Evolutionary conservation across 2,797 vertebrate genomes (phyloP).

Genomic region (Clarias laeviceps): DNA sequence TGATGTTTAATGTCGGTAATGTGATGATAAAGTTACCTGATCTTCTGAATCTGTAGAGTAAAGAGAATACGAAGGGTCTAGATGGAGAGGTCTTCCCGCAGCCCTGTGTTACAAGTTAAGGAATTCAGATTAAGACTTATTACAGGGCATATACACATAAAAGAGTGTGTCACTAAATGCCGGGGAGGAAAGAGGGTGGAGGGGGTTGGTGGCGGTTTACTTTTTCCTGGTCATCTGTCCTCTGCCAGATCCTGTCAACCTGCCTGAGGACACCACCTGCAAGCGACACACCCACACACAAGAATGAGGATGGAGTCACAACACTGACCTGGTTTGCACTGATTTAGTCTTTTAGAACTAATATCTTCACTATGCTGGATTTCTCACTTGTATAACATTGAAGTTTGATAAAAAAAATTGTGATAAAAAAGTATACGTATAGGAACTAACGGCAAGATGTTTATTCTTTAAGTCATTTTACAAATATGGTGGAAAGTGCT

Average conservation of each 20-base stretch:
- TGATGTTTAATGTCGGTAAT: not conserved
- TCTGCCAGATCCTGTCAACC: constrained; percentile 70
- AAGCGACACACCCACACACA: not conserved
- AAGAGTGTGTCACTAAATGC: not conserved
- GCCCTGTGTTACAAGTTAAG: constrained; percentile 64
- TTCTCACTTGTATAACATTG: not conserved
- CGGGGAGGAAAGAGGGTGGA: not conserved
- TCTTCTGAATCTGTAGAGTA: constrained; percentile 83
- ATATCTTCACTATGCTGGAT: not conserved
- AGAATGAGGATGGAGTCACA: not conserved
- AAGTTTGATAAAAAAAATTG: not conserved
- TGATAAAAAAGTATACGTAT: not conserved
- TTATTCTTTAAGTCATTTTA: not conserved
- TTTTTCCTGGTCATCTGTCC: constrained; percentile 67
- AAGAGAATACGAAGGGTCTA: constrained; percentile 74
- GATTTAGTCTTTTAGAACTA: not conserved
- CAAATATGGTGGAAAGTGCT: no score
- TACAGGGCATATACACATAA: not conserved
- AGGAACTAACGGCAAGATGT: not conserved
- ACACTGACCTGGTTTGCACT: not conserved
- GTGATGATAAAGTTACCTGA: constrained; percentile 75
- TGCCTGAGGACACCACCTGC: constrained; percentile 84
- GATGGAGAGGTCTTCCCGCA: constrained; percentile 61
- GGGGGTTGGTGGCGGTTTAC: constrained; percentile 65
- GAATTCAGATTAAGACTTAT: not conserved